Base-by-base conservation (phyloP, 2,888 invertebrate species). In the Caradrina kadenii region DNA sequence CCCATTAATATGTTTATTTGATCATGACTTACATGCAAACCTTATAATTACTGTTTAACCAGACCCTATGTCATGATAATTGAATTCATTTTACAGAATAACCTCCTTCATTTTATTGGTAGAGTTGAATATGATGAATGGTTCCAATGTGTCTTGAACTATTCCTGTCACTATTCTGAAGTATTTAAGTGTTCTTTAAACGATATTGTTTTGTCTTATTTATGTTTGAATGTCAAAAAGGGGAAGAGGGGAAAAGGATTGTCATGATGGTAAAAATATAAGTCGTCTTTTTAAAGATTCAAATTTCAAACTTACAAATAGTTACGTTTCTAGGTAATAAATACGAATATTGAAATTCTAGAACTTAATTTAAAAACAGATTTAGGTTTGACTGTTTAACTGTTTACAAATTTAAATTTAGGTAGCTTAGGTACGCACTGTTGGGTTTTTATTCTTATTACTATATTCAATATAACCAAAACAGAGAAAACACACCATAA, bases 81-180 rank as follows among this genome's bases (percentile, higher is more conserved):
- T 1, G 11, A 39, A 39, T 39, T 39, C 39, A 31, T 60, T 72
- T 10, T 13, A 55, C 82, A 88, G 90, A 92, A 92, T 92, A 91
- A 53, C 63, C 80, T 65, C 69, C 68, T 74, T 70, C 66, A 10
- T 73, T 85, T 80, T 81, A 72, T 73, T 80, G 79, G 83, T 81
- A 69, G 54, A 83, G 69, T 84, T 67, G 72, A 85, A 48, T 77
- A 87, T 93, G 92, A 93, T 90, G 91, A 89, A 93, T 90, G 80
- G 76, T 55, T 83, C 72, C 83, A 88, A 80, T 84, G 81, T 89
- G 88, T 84, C 75, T 75, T 81, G 80, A 73, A 81, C 79, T 91
- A 90, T 89, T 88, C 83, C 82, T 78, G 80, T 73, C 75, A 62
- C 72, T 75, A 60, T 80, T 48, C 56, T 8, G 49, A 66, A 62